Evolutionary conservation across 1,140 invertebrate species (phyloP), one percentile per base, ranked within the genome.

Genomic region (Drosophila navojoa): DNA sequence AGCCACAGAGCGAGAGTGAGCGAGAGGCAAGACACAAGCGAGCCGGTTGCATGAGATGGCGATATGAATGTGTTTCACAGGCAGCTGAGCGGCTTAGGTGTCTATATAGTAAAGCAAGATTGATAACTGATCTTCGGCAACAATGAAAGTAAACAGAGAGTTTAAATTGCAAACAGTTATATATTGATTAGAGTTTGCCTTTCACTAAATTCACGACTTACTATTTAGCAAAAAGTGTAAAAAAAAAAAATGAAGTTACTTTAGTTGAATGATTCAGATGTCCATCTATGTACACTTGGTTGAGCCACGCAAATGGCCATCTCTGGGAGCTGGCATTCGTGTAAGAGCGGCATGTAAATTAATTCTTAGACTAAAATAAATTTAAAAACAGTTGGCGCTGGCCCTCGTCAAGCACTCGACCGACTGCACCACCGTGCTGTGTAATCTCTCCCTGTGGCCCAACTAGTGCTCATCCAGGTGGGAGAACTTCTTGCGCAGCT

Each of bases 401-500:
- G 52, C 19, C 19, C 1, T 19, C 19, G 19, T 19, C 1, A 19
- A 19, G 19, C 52, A 40, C 50, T 42, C 42, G 59, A 50, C 50
- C 19, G 5, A 38, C 58, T 22, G 53, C 68, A 64, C 52, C 60
- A 32, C 9, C 25, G 15, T 13, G 22, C 25, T 47, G 7, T 25
- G 27, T 2, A 5, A 11, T 16, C 60, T n/a, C 13, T 5, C 22
- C 25, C 42, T 22, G 19, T 22, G 19, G 0, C 3, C 1, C 1
- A 22, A 3, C 19, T 68, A 87, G 58, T 96, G 95, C 91, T 95
- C 93, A 92, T 97, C 96, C 52, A 98, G 93, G 93, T 98, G 95
- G 38, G 94, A 93, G 92, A 97, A 97, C 19, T 96, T 93, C 90
- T 96, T 93, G 81, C 97, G 94, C n/a, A 97, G 89, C 92, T 98